These are phyloP conservation scores for Spisula subtruncata DNA, from an alignment of 2,888 invertebrate genomes.

Conservation along the genomic window DNA sequence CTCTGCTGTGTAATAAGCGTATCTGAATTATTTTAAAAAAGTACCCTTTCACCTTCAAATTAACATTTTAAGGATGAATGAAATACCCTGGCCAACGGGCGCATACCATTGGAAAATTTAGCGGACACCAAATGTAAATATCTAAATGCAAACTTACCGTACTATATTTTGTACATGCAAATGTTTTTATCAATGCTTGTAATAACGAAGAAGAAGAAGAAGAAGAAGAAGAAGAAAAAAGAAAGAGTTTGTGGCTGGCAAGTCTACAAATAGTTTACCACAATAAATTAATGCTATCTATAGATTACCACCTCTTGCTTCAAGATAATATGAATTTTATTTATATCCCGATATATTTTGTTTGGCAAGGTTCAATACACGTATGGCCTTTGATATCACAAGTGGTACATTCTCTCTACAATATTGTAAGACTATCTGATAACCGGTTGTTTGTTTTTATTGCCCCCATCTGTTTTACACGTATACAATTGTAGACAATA, in stretches of 20 bases:
- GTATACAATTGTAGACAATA: background rate
- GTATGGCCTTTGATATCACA: slow-evolving; percentile 15
- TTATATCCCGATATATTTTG: slow-evolving; percentile 19
- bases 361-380: slow-evolving; percentile 15
- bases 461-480: background rate
- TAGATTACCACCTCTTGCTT: background rate
- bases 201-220: too few relatives aligned
- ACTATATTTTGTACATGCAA: too few relatives aligned
- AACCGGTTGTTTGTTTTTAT: background rate
- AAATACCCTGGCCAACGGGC: too few relatives aligned
- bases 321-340: slow-evolving; percentile 12
- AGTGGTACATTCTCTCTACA: background rate
- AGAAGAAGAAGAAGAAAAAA: too few relatives aligned
- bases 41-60: too few relatives aligned
- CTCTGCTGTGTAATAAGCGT: too few relatives aligned
- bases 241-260: background rate
- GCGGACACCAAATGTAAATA: too few relatives aligned
- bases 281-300: slow-evolving; percentile 15
- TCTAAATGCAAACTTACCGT: too few relatives aligned
- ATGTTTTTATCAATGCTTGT: background rate
- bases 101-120: too few relatives aligned
- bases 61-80: too few relatives aligned
- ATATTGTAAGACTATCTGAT: background rate
- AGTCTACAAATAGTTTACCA: slow-evolving; percentile 5
- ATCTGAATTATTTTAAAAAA: too few relatives aligned